Evolutionary conservation across 2,888 invertebrate species (phyloP).

Genomic region (Acleris laterana): DNA sequence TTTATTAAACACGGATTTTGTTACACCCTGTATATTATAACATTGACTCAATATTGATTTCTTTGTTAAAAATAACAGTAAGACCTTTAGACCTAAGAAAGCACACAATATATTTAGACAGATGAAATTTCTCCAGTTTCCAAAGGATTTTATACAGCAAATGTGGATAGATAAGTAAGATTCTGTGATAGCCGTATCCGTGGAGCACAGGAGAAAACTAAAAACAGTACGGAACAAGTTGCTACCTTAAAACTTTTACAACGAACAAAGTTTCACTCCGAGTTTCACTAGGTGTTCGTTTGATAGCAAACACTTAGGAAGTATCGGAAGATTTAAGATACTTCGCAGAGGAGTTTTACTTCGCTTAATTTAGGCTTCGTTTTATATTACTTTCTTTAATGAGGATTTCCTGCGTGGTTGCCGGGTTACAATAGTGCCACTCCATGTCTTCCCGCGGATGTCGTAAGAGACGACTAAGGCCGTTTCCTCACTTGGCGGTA

Average conservation of each 20-base stretch:
- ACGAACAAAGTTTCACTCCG: background rate
- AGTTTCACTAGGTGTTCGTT: background rate
- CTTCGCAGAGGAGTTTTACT: too few species aligned
- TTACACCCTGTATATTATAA: too few species aligned
- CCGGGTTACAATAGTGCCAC: too few species aligned
- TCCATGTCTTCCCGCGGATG: too few species aligned
- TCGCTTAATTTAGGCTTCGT: too few species aligned
- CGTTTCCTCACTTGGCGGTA: too few species aligned
- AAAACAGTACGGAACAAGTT: slow-evolving; percentile 9
- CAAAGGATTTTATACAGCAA: slow-evolving; percentile 30
- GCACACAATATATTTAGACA: slow-evolving; percentile 18
- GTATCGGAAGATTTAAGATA: too few species aligned
- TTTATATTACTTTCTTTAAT: too few species aligned
- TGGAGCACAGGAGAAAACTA: background rate
- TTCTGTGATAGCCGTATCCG: slow-evolving; percentile 17
- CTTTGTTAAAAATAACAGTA: background rate
- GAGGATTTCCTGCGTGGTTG: too few species aligned
- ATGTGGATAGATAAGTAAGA: slow-evolving; percentile 28
- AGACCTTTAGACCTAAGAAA: background rate
- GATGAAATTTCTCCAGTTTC: slow-evolving; percentile 13
- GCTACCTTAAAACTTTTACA: background rate
- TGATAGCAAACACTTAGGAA: background rate
- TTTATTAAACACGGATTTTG: too few species aligned
- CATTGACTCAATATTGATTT: too few species aligned
- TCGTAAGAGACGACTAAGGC: too few species aligned